Conservation (phyloP, 2,797 vertebrate genomes). For the Antrozous pallidus region DNA sequence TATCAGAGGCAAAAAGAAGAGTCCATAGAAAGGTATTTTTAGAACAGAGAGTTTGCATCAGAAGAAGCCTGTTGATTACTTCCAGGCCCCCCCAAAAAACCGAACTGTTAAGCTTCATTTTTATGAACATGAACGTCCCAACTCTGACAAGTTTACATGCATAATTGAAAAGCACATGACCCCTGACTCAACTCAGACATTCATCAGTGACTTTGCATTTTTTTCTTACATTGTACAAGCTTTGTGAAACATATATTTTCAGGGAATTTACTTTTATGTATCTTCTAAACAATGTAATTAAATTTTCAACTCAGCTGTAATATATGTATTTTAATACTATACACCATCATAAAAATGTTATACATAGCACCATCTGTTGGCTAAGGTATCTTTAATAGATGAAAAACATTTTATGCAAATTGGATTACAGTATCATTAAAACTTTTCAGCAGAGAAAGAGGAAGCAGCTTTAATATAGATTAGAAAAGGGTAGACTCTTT, state of each 20-base stretch:
- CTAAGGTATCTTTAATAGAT: conserved; percentile 76
- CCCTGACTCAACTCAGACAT: conserved; percentile 65
- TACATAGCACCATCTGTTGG: conserved; percentile 82
- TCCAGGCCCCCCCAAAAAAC: background rate
- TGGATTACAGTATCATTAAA: conserved; percentile 55
- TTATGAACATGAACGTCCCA: conserved; percentile 13
- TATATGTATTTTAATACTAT: conserved; percentile 68
- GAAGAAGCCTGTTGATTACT: conserved; percentile 19
- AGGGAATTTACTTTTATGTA: conserved; percentile 70
- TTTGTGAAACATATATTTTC: conserved; percentile 74
- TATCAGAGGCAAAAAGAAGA: background rate
- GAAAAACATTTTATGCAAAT: conserved; percentile 78
- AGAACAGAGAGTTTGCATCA: background rate
- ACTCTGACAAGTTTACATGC: conserved; percentile 40
- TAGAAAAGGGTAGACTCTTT: background rate
- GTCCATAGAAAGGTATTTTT: background rate
- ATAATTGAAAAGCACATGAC: conserved; percentile 52
- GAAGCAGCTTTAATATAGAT: conserved; percentile 44
- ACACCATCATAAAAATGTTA: conserved; percentile 80
- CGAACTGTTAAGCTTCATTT: conserved; percentile 29
- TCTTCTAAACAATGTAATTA: conserved; percentile 76
- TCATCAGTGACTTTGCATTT: conserved; percentile 60
- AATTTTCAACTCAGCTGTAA: conserved; percentile 66
- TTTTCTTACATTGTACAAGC: conserved; percentile 60
- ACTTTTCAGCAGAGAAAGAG: conserved; percentile 54